phyloP scores from a whole-genome alignment of 2,113 vertebrate species.

The Anas platyrhynchos region DNA sequence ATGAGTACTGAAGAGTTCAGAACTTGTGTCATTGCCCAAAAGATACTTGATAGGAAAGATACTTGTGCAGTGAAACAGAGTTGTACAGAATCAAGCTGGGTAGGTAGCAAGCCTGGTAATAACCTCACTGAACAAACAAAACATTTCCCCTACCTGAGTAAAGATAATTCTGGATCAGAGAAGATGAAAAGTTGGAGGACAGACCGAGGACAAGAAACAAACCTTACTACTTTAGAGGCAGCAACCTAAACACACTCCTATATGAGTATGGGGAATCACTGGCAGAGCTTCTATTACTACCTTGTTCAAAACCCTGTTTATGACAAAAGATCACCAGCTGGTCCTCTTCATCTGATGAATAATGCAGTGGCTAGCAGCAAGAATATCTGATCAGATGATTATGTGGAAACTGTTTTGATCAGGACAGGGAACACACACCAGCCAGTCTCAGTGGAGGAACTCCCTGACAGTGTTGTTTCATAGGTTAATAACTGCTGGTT shows the following conservation, averaged over 20 bases:
- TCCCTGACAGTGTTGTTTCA: not conserved
- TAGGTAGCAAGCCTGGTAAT: not conserved
- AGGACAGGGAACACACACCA: not conserved
- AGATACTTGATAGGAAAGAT: not conserved
- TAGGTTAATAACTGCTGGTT: not conserved
- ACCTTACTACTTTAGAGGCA: not conserved
- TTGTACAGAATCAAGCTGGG: not conserved
- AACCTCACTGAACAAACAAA: not conserved
- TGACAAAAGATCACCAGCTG: conserved; percentile 31
- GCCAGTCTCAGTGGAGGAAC: not conserved
- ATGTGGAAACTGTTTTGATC: conserved; percentile 63
- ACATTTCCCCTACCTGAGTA: not conserved
- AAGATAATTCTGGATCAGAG: not conserved
- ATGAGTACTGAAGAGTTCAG: not conserved
- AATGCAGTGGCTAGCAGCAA: conserved; percentile 58
- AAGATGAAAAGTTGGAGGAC: not conserved
- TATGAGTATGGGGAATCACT: not conserved
- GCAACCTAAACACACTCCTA: not conserved
- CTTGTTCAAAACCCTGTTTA: not conserved
- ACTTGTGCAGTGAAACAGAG: fast-evolving
- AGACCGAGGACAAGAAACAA: not conserved
- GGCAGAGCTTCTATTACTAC: not conserved
- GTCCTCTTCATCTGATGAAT: conserved; percentile 55
- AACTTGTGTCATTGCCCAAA: not conserved
- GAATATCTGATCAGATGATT: conserved; percentile 57